These are phyloP conservation scores for Neopelma chrysocephalum DNA, from an alignment of 2,797 vertebrate genomes.

Conservation along the genomic window DNA sequence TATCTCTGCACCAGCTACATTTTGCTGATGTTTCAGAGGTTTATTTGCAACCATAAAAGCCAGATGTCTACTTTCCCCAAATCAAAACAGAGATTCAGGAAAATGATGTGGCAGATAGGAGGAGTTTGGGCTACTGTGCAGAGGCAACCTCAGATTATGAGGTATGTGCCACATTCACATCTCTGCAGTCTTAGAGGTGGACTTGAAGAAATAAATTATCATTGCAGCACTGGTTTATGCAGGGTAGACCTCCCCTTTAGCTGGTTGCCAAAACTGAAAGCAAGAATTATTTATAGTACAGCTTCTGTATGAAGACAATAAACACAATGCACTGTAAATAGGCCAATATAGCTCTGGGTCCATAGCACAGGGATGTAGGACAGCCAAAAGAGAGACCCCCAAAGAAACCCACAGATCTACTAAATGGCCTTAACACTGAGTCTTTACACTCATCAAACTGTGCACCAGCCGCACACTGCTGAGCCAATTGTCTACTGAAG, in stretches of 20 bases:
- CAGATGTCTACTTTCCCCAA: not conserved
- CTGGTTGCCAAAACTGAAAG: not conserved
- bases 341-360: not conserved
- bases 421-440: not conserved
- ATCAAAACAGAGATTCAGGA: not conserved
- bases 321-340: not conserved
- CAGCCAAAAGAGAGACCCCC: not conserved
- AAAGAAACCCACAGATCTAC: not conserved
- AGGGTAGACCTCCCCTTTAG: not conserved
- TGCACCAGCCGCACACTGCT: not conserved
- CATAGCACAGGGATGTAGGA: not conserved
- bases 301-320: not conserved
- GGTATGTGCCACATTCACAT: not conserved
- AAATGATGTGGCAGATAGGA: not conserved
- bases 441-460: not conserved
- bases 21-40: not conserved
- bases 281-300: not conserved
- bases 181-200: not conserved
- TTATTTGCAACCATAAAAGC: not conserved
- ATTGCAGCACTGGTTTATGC: not conserved
- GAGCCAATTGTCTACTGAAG: not conserved
- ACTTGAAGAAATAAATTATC: not conserved
- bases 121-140: not conserved
- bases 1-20: not conserved
- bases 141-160: not conserved